Evolutionary conservation across 2,113 vertebrate genomes (phyloP).

Genomic region (Callospermophilus lateralis): DNA sequence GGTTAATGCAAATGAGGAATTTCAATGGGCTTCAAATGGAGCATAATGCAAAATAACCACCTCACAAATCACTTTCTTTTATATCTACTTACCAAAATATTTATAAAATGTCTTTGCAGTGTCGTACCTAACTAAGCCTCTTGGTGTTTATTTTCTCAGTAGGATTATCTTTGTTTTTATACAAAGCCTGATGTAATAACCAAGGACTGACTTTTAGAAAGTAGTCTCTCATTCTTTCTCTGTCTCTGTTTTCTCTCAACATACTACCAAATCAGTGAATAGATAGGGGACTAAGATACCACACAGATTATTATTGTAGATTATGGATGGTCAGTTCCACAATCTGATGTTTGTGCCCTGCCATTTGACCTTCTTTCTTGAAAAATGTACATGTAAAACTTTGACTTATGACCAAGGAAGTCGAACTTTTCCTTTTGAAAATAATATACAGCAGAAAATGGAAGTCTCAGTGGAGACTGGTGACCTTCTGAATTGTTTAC

Average conservation of each 20-base stretch:
- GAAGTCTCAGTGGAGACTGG: background rate
- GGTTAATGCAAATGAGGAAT: constrained; percentile 48
- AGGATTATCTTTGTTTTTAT: constrained; percentile 32
- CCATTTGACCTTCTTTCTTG: background rate
- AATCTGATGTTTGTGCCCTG: background rate
- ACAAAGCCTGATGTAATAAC: background rate
- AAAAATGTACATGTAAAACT: constrained; percentile 35
- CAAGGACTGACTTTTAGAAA: constrained; percentile 33
- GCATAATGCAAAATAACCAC: constrained; percentile 31
- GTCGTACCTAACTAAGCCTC: constrained; percentile 59
- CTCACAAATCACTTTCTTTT: constrained; percentile 42
- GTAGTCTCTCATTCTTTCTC: background rate
- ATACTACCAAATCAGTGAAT: background rate
- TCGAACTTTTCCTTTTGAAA: constrained; percentile 38
- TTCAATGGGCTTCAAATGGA: background rate
- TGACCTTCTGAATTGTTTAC: background rate
- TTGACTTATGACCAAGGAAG: constrained; percentile 17
- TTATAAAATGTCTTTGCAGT: constrained; percentile 55
- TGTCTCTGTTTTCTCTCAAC: background rate
- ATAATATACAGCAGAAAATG: background rate
- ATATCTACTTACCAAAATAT: constrained; percentile 48
- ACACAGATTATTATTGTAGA: background rate
- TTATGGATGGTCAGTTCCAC: background rate
- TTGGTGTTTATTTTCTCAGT: constrained; percentile 36
- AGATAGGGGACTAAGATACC: background rate